phyloP scores from a whole-genome alignment of 2,888 invertebrate genomes.

The Suillia variegata region DNA sequence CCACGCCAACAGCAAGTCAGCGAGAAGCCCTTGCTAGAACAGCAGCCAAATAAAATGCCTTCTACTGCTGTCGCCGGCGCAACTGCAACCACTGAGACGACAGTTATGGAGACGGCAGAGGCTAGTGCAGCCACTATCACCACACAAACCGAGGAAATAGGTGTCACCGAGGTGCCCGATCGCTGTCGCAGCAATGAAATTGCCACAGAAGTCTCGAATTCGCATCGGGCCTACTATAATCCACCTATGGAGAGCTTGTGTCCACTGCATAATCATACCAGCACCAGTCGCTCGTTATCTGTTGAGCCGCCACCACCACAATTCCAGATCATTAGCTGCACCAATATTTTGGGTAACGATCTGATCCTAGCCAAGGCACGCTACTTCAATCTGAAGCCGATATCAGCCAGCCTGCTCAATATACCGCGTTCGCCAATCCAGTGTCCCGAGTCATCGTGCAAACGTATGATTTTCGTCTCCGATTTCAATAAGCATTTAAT shows the following conservation, averaged over 20 bases:
- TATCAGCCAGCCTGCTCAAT: conserved; percentile 27
- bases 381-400: conserved; percentile 19
- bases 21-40: conserved; percentile 15
- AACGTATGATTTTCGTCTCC: conserved; percentile 44
- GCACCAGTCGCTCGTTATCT: neutral
- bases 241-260: conserved; percentile 12
- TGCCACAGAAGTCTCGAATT: conserved; percentile 21
- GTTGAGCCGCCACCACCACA: conserved; percentile 32
- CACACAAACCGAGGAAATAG: neutral
- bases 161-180: neutral
- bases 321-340: conserved; percentile 34
- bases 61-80: neutral
- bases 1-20: conserved; percentile 5
- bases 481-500: conserved; percentile 50
- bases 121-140: neutral
- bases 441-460: conserved; percentile 48
- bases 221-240: conserved; percentile 29
- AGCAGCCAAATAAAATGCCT: conserved; percentile 21
- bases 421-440: conserved; percentile 42
- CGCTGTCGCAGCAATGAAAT: neutral
- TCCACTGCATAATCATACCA: neutral
- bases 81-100: neutral
- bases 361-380: conserved; percentile 18
- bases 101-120: neutral
- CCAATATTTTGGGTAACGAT: conserved; percentile 22